A percentile compares a stretch with the other conserved stretches of the same genome.
Evolutionary conservation across 2,113 vertebrate genomes (phyloP).

Genomic region (Oryzias melastigma): DNA sequence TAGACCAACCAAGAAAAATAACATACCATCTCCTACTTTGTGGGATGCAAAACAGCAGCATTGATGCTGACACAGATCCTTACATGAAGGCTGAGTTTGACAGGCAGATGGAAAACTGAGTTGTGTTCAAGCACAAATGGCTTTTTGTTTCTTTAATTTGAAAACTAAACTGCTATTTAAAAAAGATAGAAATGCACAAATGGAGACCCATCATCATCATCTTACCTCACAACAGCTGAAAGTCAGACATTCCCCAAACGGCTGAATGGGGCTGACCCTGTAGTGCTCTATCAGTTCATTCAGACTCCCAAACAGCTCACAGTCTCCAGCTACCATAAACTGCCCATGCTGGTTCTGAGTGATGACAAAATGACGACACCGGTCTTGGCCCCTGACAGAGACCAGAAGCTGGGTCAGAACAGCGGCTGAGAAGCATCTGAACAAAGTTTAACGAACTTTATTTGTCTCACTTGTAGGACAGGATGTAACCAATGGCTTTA

Average conservation of each 20-base stretch:
- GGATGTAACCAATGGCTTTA: constrained; percentile 82
- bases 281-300: constrained; percentile 77
- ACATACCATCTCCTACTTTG: no score
- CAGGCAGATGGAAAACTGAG: no score
- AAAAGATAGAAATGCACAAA: no score
- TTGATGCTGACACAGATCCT: no score
- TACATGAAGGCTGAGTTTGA: no score
- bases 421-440: background rate
- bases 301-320: constrained; percentile 69
- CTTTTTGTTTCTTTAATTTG: no score
- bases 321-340: constrained; percentile 79
- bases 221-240: constrained; percentile 74
- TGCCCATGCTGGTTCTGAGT: constrained; percentile 71
- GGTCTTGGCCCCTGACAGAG: constrained; percentile 76
- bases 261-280: constrained; percentile 75
- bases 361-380: constrained; percentile 87
- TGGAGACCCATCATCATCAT: background rate
- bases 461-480: constrained; percentile 84
- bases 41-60: no score
- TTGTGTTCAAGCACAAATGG: no score
- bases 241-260: constrained; percentile 83
- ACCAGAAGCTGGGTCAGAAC: background rate
- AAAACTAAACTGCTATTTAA: no score
- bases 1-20: no score
- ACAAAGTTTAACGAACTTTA: background rate